Evolutionary conservation across 1,140 invertebrate genomes (phyloP), one percentile per base, ranked within the genome.

Genomic region (Drosophila funebris): DNA sequence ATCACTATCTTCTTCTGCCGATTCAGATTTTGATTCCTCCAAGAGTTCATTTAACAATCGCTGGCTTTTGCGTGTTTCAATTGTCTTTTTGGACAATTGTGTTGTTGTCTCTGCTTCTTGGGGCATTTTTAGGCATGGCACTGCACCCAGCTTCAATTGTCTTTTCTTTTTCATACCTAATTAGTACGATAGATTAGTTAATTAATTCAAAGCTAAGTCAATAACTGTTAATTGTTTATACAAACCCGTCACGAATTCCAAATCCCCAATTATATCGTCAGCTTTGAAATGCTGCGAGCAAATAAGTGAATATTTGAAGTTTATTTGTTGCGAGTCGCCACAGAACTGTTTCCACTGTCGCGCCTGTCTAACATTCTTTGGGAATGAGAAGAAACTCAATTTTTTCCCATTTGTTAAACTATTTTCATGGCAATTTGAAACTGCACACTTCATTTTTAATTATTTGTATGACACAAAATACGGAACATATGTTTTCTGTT

Each of bases 331-430:
- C 3, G 43, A 44, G 8, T 31, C 50, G 14, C 24, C 56, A n/a
- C 54, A 60, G 9, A 68, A 68, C 8, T 1, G 2, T 8, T 58
- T 5, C 64, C 64, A 68, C 8, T 68, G 11, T 18, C 33, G 31
- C 1, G 64, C 56, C 4, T 31, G 1, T 13, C 4, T 39, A 0
- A 8, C n/a, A 24, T 41, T 68, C 9, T 50, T 68, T 1, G 64
- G 64, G 4, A 68, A 60, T 29, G 16, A 0, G 9, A 68, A 60
- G 33, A 60, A 60, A 67, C 54, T 44, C 2, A 46, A 16, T 58
- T 9, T 3, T 9, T 57, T 27, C 1, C 16, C 9, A 1, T 33
- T 9, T 4, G 0, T 36, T 7, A 7, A 1, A 3, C 13, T 39
- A 3, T 13, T 31, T n/a, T 31, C 22, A 8, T 39, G 0, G 7